These are phyloP conservation scores for Tetraneura akinire DNA, from an alignment of 1,140 invertebrate genomes.

Conservation along the genomic window DNA sequence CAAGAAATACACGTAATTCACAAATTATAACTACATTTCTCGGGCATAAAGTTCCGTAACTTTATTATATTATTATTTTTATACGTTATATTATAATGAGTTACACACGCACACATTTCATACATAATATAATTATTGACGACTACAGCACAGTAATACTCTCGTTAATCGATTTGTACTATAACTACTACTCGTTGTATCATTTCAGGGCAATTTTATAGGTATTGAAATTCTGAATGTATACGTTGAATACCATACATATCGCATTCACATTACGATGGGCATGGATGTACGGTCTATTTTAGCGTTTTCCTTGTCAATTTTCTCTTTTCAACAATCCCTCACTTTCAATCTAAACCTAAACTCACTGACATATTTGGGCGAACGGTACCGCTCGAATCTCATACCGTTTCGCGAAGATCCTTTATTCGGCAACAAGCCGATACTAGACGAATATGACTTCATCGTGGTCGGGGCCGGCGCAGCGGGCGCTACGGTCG, in stretches of 20 bases:
- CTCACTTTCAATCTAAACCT: background rate
- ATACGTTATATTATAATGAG: too few species aligned
- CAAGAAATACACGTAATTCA: too few species aligned
- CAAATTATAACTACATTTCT: too few species aligned
- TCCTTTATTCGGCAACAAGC: slow-evolving; percentile 50
- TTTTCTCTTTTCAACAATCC: background rate
- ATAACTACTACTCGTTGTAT: too few species aligned
- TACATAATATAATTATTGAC: too few species aligned
- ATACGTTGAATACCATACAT: background rate
- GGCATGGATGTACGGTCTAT: background rate
- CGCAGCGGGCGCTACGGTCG: slow-evolving; percentile 61
- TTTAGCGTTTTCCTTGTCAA: background rate
- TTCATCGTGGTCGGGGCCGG: slow-evolving; percentile 55
- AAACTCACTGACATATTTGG: background rate
- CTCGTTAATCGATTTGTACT: too few species aligned
- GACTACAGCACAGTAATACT: too few species aligned
- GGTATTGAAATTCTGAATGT: too few species aligned
- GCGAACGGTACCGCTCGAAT: slow-evolving; percentile 53
- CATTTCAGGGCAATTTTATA: too few species aligned
- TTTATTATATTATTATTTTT: too few species aligned
- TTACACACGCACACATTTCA: too few species aligned
- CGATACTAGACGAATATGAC: slow-evolving; percentile 54
- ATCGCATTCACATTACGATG: background rate
- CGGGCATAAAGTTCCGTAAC: too few species aligned
- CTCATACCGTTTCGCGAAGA: slow-evolving; percentile 53